A percentile compares a stretch with the other conserved stretches of the same genome.
Evolutionary conservation across 2,113 vertebrate genomes (phyloP).

Genomic region (Rattus rattus): DNA sequence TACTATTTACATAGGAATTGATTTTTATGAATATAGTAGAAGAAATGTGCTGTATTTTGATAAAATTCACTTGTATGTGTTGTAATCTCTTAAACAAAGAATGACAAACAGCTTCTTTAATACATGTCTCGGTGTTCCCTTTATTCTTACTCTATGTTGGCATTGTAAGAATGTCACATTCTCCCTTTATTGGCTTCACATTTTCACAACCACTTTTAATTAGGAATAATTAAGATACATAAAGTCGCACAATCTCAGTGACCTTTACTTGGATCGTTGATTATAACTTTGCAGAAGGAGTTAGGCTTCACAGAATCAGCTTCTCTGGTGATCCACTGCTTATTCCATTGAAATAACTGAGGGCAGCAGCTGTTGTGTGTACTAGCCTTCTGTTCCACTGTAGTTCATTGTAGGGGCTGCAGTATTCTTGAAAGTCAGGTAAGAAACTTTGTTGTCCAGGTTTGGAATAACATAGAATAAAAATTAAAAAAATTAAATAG

Average conservation of each 20-base stretch:
- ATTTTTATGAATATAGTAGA: slow-evolving; percentile 88
- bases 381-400: slow-evolving; percentile 73
- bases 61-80: slow-evolving; percentile 89
- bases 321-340: slow-evolving; percentile 81
- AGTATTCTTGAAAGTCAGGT: slow-evolving; percentile 75
- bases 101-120: slow-evolving; percentile 86
- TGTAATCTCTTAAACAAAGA: slow-evolving; percentile 86
- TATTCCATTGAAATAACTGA: slow-evolving; percentile 79
- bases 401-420: slow-evolving; percentile 66
- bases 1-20: slow-evolving; percentile 89
- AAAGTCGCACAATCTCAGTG: slow-evolving; percentile 35
- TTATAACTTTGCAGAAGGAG: slow-evolving; percentile 79
- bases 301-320: slow-evolving; percentile 78
- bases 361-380: slow-evolving; percentile 25
- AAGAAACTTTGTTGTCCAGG: slow-evolving; percentile 75
- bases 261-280: slow-evolving; percentile 71
- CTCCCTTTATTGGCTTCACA: slow-evolving; percentile 74
- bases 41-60: slow-evolving; percentile 90
- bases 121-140: slow-evolving; percentile 81
- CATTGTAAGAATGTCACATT: slow-evolving; percentile 75
- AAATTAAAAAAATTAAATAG: slow-evolving; percentile 33
- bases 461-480: slow-evolving; percentile 49
- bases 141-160: slow-evolving; percentile 81
- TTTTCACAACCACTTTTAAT: slow-evolving; percentile 76
- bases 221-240: slow-evolving; percentile 77